phyloP scores from a whole-genome alignment of 2,797 vertebrate genomes.

The Darevskia mixta region DNA sequence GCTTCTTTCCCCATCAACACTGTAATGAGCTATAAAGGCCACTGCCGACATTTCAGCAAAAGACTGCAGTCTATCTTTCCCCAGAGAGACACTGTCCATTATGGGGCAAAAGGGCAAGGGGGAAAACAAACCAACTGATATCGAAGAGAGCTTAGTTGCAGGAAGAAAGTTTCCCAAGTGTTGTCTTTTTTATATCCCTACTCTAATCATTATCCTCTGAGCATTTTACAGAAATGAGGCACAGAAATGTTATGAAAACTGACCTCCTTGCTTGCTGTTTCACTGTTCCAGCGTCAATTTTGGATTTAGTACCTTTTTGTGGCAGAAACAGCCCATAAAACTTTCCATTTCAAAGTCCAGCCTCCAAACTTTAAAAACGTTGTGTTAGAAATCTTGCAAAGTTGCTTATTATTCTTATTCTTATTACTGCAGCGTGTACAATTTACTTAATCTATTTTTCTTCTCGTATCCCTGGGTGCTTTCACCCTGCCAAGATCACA shows the following conservation, averaged over 20 bases:
- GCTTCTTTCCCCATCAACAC: background rate
- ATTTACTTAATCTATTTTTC: background rate
- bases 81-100: background rate
- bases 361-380: background rate
- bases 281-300: background rate
- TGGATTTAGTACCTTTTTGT: background rate
- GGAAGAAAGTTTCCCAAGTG: background rate
- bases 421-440: too few species aligned
- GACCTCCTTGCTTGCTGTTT: background rate
- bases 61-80: conserved; percentile 14
- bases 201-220: background rate
- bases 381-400: background rate
- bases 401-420: background rate
- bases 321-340: background rate
- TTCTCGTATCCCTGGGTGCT: background rate
- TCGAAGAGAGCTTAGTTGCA: background rate
- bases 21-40: conserved; percentile 42
- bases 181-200: background rate
- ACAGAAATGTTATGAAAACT: background rate
- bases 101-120: background rate
- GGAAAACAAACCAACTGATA: background rate
- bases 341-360: background rate
- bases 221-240: background rate
- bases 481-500: background rate
- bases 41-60: conserved; percentile 17